A percentile compares a stretch with the other conserved stretches of the same genome.
phyloP scores from a whole-genome alignment of 1,140 invertebrate species.

The Papilio aristodemus region DNA sequence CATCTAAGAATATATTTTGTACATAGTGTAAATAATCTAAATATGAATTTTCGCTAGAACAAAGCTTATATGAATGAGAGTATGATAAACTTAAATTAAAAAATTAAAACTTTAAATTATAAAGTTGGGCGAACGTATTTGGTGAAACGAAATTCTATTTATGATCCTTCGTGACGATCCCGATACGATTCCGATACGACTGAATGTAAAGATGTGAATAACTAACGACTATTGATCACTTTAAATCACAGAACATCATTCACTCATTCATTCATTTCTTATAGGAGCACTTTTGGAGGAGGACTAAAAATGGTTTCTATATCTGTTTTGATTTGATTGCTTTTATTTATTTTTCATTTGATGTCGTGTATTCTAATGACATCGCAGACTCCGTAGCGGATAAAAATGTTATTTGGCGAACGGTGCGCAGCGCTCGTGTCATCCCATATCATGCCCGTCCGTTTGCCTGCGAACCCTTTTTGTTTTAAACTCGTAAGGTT shows the following conservation, averaged over 20 bases:
- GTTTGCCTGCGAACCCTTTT: conserved; percentile 34
- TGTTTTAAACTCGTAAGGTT: conserved; percentile 42
- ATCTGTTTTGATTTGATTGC: too few species aligned
- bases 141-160: conserved; percentile 1
- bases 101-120: conserved; percentile 30
- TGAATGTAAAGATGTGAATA: background rate
- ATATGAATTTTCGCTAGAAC: background rate
- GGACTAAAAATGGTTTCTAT: too few species aligned
- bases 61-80: conserved; percentile 7
- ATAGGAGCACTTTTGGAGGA: too few species aligned
- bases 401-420: conserved; percentile 36
- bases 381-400: conserved; percentile 7
- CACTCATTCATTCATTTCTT: too few species aligned
- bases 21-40: too few species aligned
- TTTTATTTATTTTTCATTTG: background rate
- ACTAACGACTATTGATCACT: background rate
- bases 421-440: conserved; percentile 42
- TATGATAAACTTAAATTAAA: conserved; percentile 25
- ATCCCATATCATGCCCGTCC: conserved; percentile 50
- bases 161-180: background rate
- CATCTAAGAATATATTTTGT: too few species aligned
- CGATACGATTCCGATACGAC: background rate
- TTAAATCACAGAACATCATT: too few species aligned
- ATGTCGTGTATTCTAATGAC: background rate
- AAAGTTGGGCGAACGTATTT: background rate